Percentiles rank a stretch among this genome's conserved stretches.
These are phyloP conservation scores for Crambe crambe DNA, from an alignment of 37 sponge, comb jelly and placozoan species.

Conservation along the genomic window DNA sequence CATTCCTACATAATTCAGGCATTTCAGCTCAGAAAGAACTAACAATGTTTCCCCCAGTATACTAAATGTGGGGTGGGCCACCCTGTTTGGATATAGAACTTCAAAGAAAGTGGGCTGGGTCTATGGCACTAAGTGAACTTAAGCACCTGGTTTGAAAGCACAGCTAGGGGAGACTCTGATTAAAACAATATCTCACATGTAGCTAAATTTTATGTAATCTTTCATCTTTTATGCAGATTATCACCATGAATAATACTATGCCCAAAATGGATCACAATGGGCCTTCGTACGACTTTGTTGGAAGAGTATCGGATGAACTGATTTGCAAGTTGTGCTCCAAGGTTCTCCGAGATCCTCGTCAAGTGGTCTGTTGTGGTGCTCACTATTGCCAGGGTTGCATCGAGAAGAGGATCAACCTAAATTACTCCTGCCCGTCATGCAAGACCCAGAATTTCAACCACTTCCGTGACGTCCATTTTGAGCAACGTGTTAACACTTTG, in stretches of 20 bases:
- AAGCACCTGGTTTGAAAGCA: too few species aligned
- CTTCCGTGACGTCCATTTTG: slow-evolving; percentile 55
- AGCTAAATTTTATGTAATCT: too few species aligned
- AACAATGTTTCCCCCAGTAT: too few species aligned
- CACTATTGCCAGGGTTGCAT: slow-evolving; percentile 66
- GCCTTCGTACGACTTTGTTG: slow-evolving; percentile 46
- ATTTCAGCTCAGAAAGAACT: too few species aligned
- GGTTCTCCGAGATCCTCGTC: slow-evolving; percentile 55
- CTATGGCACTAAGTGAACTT: too few species aligned
- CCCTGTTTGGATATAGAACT: too few species aligned
- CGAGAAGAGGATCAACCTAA: slow-evolving; percentile 36
- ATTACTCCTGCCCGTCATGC: slow-evolving; percentile 63
- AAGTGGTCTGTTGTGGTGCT: slow-evolving; percentile 73
- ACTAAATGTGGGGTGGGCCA: too few species aligned
- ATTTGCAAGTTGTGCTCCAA: slow-evolving; percentile 51
- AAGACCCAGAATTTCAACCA: slow-evolving; percentile 52
- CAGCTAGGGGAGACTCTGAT: too few species aligned
- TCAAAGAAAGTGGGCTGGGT: too few species aligned
- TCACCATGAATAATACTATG: slow-evolving; percentile 28
- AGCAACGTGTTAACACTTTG: slow-evolving; percentile 33
- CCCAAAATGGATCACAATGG: slow-evolving; percentile 16
- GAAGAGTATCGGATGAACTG: slow-evolving; percentile 53
- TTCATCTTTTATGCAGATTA: slow-evolving; percentile 53
- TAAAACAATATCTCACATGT: too few species aligned
- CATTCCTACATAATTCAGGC: too few species aligned